Conservation (phyloP, 2,797 vertebrate genomes). For the Botia almorhae region DNA sequence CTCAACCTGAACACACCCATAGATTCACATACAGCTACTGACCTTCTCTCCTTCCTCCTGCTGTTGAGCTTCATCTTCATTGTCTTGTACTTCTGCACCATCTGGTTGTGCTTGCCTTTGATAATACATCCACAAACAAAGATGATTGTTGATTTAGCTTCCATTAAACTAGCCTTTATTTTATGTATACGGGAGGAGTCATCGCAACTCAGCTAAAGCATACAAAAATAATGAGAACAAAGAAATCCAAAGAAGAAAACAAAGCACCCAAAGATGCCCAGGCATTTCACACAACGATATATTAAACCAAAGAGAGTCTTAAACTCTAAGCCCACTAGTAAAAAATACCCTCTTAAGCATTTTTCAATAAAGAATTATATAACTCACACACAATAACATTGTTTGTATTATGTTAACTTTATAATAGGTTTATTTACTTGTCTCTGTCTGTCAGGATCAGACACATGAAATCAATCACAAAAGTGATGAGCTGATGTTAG, state of each 20-base stretch:
- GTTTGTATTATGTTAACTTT: too few relatives aligned
- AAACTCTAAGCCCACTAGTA: too few relatives aligned
- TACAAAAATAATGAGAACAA: not conserved
- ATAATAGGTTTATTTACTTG: too few relatives aligned
- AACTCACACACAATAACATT: too few relatives aligned
- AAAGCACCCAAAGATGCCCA: too few relatives aligned
- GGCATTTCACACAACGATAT: not conserved
- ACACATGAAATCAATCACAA: not conserved
- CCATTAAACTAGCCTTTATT: not conserved
- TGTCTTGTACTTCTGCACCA: conserved; percentile 74
- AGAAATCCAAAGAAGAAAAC: not conserved
- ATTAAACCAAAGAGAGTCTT: not conserved
- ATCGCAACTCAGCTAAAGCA: not conserved
- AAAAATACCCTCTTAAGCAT: too few relatives aligned
- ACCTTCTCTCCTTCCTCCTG: conserved; percentile 68
- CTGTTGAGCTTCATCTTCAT: conserved; percentile 66
- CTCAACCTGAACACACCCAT: not conserved
- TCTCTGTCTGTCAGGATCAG: too few relatives aligned
- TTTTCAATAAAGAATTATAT: too few relatives aligned
- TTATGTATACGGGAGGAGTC: too few relatives aligned
- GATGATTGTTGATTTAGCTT: too few relatives aligned
- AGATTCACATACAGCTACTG: not conserved
- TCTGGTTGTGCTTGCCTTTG: conserved; percentile 77
- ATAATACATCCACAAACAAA: not conserved
- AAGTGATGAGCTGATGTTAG: too few relatives aligned